These are phyloP conservation scores for Stomatorhinus ivindoensis DNA, from an alignment of 2,113 vertebrate genomes.

Conservation along the genomic window DNA sequence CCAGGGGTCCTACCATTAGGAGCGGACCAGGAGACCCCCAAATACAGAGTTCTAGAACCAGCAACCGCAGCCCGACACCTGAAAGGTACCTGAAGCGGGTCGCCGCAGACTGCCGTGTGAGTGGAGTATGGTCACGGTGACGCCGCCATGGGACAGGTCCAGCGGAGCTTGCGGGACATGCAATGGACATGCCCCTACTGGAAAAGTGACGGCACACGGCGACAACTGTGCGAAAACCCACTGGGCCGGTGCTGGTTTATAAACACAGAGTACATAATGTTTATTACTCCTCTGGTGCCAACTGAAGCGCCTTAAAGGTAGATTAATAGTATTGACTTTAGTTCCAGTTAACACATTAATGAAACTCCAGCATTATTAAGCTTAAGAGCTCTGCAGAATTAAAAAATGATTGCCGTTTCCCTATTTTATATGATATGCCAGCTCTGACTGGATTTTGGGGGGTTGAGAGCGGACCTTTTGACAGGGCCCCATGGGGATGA, in stretches of 20 bases:
- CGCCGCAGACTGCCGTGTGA: neutral
- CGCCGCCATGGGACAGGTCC: neutral
- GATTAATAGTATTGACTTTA: neutral
- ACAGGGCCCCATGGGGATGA: neutral
- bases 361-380: neutral
- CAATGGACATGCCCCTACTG: neutral
- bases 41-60: neutral
- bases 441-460: neutral
- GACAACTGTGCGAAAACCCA: neutral
- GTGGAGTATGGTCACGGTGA: neutral
- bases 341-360: neutral
- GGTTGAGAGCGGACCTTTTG: neutral
- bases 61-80: neutral
- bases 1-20: neutral
- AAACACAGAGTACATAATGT: neutral
- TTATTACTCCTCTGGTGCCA: neutral
- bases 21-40: neutral
- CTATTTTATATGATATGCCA: neutral
- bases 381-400: neutral
- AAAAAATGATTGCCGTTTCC: neutral
- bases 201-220: neutral
- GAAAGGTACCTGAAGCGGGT: neutral
- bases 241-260: neutral
- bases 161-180: neutral
- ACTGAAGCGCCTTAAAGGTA: neutral